Percentiles rank a stretch among this genome's conserved stretches.
These are phyloP conservation scores for Megathymus violae DNA, from an alignment of 1,140 invertebrate genomes.

Conservation along the genomic window DNA sequence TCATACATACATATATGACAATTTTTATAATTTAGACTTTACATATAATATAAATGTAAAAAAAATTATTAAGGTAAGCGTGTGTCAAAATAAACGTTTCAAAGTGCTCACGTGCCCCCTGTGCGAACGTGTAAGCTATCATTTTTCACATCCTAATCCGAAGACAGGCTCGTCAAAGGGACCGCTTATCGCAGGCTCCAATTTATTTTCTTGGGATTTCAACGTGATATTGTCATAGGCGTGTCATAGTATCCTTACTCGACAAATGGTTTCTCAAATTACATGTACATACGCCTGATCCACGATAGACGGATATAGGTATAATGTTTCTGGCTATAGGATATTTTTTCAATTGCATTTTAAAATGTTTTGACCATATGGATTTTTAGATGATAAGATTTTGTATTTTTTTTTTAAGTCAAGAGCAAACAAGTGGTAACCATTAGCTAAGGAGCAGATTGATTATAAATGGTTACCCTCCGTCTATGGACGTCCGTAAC, in stretches of 20 bases:
- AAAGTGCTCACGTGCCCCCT: slow-evolving; percentile 52
- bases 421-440: no score
- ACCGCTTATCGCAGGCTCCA: slow-evolving; percentile 75
- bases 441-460: no score
- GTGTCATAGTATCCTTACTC: slow-evolving; percentile 52
- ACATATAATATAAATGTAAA: slow-evolving; percentile 8
- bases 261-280: slow-evolving; percentile 37
- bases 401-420: no score
- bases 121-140: slow-evolving; percentile 60
- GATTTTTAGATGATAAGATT: no score
- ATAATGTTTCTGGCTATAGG: no score
- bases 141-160: slow-evolving; percentile 81
- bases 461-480: no score
- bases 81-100: slow-evolving; percentile 49
- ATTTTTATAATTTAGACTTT: no score
- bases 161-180: slow-evolving; percentile 78
- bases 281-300: slow-evolving; percentile 24
- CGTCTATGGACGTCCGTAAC: no score
- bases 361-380: no score
- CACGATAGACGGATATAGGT: slow-evolving; percentile 10
- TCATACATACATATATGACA: no score
- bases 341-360: no score
- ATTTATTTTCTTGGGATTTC: slow-evolving; percentile 77
- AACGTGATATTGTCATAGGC: slow-evolving; percentile 68
- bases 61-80: slow-evolving; percentile 10